phyloP scores from a whole-genome alignment of 2,113 vertebrate genomes.

The Chloroceryle aenea region DNA sequence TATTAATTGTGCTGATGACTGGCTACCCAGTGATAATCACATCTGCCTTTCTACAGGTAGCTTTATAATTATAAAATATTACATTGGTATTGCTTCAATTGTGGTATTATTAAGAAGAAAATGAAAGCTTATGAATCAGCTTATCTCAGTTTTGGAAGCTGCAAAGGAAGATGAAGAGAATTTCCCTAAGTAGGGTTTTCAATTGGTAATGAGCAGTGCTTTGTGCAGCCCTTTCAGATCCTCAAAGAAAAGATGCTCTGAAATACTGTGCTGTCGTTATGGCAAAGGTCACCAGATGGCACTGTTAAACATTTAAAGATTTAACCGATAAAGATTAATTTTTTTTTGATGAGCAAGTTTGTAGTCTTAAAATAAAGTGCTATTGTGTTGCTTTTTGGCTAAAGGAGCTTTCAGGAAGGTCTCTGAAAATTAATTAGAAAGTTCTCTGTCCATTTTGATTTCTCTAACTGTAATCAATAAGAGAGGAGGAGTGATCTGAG shows the following conservation, averaged over 20 bases:
- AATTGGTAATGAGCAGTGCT: rapidly evolving
- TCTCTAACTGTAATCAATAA: neutral
- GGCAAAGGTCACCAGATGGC: conserved; percentile 66
- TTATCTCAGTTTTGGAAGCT: neutral
- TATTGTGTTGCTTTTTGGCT: neutral
- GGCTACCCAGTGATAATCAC: neutral
- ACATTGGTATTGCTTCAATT: neutral
- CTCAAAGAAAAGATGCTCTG: neutral
- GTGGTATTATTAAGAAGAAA: neutral
- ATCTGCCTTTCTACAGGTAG: neutral
- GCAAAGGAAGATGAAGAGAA: neutral
- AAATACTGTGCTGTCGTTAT: conserved; percentile 18
- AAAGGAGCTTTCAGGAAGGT: neutral
- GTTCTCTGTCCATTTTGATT: neutral
- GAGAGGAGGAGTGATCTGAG: neutral
- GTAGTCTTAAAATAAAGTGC: neutral
- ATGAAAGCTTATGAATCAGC: neutral
- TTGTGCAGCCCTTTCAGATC: neutral
- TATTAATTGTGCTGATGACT: neutral
- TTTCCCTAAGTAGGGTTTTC: neutral
- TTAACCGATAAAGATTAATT: neutral
- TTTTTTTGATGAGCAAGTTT: neutral
- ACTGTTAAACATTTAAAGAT: conserved; percentile 63
- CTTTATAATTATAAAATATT: neutral
- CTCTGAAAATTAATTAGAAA: neutral